These are phyloP conservation scores for Saguinus imperator DNA, from an alignment of 2,113 vertebrate genomes.

Conservation along the genomic window DNA sequence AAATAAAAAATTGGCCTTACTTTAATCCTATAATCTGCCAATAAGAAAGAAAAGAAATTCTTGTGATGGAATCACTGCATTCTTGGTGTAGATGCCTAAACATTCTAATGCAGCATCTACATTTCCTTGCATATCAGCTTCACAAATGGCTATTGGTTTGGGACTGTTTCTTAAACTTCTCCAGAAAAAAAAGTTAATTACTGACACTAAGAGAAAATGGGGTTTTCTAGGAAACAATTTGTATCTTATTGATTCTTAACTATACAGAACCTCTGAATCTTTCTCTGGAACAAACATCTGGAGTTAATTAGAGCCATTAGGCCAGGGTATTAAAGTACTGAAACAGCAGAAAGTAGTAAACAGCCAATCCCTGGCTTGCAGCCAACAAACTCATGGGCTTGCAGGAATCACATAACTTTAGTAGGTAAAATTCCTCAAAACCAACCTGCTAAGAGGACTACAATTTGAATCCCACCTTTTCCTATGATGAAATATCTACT, in stretches of 20 bases:
- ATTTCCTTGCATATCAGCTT: slow-evolving; percentile 1
- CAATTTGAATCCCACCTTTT: background rate
- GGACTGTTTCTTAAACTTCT: background rate
- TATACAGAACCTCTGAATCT: background rate
- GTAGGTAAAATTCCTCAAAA: background rate
- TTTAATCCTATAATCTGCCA: background rate
- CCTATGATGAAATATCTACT: background rate
- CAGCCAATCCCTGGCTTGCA: background rate
- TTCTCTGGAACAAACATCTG: background rate
- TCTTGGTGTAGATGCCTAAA: background rate
- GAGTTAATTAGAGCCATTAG: background rate
- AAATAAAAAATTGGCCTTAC: background rate
- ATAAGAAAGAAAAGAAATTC: background rate
- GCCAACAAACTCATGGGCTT: background rate
- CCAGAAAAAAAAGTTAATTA: background rate
- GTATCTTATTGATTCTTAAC: background rate
- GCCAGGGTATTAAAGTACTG: background rate
- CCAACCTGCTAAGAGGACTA: background rate
- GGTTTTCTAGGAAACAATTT: background rate
- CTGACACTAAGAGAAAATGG: background rate
- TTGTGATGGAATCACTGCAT: background rate
- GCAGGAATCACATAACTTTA: background rate
- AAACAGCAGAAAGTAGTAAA: background rate
- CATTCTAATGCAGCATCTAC: background rate
- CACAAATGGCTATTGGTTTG: background rate